phyloP scores from a whole-genome alignment of 2,113 vertebrate species.

The Varanus komodoensis region DNA sequence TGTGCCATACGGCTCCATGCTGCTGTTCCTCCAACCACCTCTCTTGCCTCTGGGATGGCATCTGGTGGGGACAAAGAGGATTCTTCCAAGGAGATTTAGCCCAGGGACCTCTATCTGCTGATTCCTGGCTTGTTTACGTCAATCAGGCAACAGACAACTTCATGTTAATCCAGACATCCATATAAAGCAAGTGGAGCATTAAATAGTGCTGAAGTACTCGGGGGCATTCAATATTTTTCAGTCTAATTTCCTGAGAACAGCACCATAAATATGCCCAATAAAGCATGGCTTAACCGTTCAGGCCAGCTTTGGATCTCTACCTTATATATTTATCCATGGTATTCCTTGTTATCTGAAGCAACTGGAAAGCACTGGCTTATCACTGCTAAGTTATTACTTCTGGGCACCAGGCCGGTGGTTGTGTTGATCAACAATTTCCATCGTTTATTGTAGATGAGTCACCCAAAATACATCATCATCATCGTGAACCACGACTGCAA shows the following conservation, averaged over 20 bases:
- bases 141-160: constrained; percentile 52
- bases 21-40: background rate
- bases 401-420: background rate
- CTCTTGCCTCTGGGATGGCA: background rate
- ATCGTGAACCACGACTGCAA: constrained; percentile 11
- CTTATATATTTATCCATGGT: constrained; percentile 63
- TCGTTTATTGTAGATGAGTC: constrained; percentile 6
- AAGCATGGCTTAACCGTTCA: constrained; percentile 49
- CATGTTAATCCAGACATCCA: constrained; percentile 49
- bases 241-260: constrained; percentile 64
- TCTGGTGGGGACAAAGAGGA: background rate
- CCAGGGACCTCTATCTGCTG: background rate
- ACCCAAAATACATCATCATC: background rate
- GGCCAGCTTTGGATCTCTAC: constrained; percentile 55
- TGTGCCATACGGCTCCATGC: background rate
- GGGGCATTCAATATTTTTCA: constrained; percentile 64
- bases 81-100: background rate
- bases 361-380: constrained; percentile 58
- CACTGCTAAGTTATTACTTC: constrained; percentile 47
- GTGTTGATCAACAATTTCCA: constrained; percentile 40
- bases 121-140: constrained; percentile 38
- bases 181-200: constrained; percentile 46
- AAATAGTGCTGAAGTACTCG: constrained; percentile 45
- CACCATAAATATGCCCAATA: constrained; percentile 69
- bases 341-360: constrained; percentile 56